Percentiles rank a stretch among this genome's conserved stretches.
Evolutionary conservation across 2,888 invertebrate genomes (phyloP).

Genomic region (Nesidiocoris tenuis): DNA sequence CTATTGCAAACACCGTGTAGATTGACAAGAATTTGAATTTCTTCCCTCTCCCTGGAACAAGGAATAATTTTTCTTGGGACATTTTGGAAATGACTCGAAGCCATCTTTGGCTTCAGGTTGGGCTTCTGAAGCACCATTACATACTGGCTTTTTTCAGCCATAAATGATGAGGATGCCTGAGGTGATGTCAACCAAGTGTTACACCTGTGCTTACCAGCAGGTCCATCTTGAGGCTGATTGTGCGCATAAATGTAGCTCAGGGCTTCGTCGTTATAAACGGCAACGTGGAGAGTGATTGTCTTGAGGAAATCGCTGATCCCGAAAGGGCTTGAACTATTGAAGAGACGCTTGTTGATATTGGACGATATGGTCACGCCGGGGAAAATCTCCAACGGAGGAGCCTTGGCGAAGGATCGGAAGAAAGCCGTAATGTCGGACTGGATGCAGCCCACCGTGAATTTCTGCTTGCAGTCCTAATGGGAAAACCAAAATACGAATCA

Average conservation of each 20-base stretch:
- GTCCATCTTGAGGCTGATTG: neutral
- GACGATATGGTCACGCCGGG: slow-evolving; percentile 47
- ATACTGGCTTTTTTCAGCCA: too few species aligned
- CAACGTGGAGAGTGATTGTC: slow-evolving; percentile 44
- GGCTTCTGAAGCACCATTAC: too few species aligned
- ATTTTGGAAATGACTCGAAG: too few species aligned
- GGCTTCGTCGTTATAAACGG: slow-evolving; percentile 45
- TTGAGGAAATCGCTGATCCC: slow-evolving; percentile 33
- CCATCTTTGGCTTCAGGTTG: too few species aligned
- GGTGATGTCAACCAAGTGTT: too few species aligned
- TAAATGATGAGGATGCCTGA: too few species aligned
- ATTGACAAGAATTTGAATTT: slow-evolving; percentile 45
- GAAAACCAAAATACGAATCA: neutral
- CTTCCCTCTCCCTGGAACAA: slow-evolving; percentile 43
- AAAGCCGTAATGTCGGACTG: slow-evolving; percentile 20
- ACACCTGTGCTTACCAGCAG: neutral
- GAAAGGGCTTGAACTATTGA: neutral
- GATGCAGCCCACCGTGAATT: slow-evolving; percentile 25
- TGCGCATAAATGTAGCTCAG: slow-evolving; percentile 24
- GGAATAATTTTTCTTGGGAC: too few species aligned
- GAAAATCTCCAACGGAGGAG: slow-evolving; percentile 40
- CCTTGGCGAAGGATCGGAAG: slow-evolving; percentile 15
- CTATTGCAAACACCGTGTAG: slow-evolving; percentile 46
- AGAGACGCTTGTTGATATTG: neutral
- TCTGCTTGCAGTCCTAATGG: slow-evolving; percentile 12